Evolutionary conservation across 2,113 vertebrate species (phyloP), one percentile per base, ranked within the genome.

Genomic region (Gymnobelideus leadbeateri): DNA sequence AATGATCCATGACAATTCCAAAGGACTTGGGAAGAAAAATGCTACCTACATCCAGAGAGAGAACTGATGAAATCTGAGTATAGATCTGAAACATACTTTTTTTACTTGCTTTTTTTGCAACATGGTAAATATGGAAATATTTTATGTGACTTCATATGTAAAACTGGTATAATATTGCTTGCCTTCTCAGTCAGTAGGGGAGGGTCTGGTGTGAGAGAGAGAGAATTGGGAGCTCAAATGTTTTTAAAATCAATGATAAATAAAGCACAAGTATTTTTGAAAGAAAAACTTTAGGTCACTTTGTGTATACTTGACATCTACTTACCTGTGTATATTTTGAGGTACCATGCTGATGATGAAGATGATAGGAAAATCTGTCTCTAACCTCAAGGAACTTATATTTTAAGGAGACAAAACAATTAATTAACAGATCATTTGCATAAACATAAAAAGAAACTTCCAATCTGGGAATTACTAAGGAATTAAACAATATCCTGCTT

Each of bases 401-500:
- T 57, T 57, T 77, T 77, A 77, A 77, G 31, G 61, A 77, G 10
- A 77, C 26, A 57, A 57, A 57, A 57, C 9, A 57, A 25, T 57
- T n/a, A 77, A 77, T 8, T 77, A 7, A 37, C 31, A 77, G 14
- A 1, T 77, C 31, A 16, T 77, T n/a, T 19, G 4, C 61, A 77
- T 37, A 77, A n/a, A 77, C 37, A 77, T 77, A 77, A 77, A 77
- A 77, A 77, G 37, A 4, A 77, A 98, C 98, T 99, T 99, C 98
- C 99, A 98, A 98, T 98, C 98, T 98, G 97, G 98, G 98, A 99
- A 99, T 99, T 98, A 98, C 98, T 97, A 98, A 14, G 98, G 98
- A 98, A 98, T 98, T 98, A 99, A 98, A 98, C 98, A 98, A 97
- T 93, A 97, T 97, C 98, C 98, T 98, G 98, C 97, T 96, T 97